A percentile compares a stretch with the other conserved stretches of the same genome.
Evolutionary conservation across 1,140 invertebrate species (phyloP).

Genomic region (Caenorhabditis inopinata): DNA sequence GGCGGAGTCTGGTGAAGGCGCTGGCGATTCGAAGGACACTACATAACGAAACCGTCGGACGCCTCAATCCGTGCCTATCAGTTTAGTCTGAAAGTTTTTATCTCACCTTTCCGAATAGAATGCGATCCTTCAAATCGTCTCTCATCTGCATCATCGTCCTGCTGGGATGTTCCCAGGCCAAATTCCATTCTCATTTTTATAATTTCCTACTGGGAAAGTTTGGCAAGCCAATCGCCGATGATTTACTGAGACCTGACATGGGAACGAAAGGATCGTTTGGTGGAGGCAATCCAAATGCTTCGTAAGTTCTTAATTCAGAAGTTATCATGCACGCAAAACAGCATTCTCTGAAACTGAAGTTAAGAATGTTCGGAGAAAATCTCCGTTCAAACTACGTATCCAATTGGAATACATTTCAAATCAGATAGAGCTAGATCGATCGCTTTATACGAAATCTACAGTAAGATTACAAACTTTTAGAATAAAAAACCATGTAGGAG

Average conservation of each 20-base stretch:
- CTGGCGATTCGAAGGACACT: background rate
- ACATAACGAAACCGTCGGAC: background rate
- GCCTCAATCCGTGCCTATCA: background rate
- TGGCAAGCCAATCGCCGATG: conserved; percentile 12
- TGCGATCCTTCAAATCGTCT: background rate
- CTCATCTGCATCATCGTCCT: background rate
- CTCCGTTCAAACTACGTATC: too few relatives aligned
- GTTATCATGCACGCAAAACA: too few relatives aligned
- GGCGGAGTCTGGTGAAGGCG: background rate
- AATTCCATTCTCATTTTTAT: conserved; percentile 10
- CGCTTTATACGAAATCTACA: too few relatives aligned
- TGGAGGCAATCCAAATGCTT: background rate
- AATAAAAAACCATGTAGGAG: too few relatives aligned
- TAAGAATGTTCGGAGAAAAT: too few relatives aligned
- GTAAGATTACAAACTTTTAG: too few relatives aligned
- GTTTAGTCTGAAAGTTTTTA: background rate
- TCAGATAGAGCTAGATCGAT: too few relatives aligned
- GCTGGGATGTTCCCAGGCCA: background rate
- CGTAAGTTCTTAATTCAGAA: background rate
- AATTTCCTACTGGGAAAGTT: conserved; percentile 6
- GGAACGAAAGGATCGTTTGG: background rate
- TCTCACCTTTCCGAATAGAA: background rate
- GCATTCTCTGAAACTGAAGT: too few relatives aligned
- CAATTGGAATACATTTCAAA: too few relatives aligned
- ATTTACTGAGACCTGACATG: background rate